Percentiles rank a stretch among this genome's conserved stretches.
Evolutionary conservation across 2,797 vertebrate species (phyloP).

Genomic region (Acanthurus tractus): DNA sequence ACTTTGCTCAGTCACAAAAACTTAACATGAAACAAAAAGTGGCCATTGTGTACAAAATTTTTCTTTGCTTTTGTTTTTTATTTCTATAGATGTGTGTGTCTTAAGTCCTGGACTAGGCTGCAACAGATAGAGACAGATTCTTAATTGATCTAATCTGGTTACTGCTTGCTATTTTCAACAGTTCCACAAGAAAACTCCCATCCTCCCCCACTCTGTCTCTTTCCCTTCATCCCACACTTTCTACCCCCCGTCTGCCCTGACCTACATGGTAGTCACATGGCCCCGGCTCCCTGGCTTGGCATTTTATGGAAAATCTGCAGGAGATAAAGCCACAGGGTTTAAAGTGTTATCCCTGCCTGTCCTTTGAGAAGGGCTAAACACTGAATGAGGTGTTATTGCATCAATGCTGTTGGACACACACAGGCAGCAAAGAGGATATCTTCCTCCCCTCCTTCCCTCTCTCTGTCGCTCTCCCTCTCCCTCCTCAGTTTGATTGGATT

Average conservation of each 20-base stretch:
- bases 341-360: conserved; percentile 85
- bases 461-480: conserved; percentile 49
- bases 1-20: conserved; percentile 48
- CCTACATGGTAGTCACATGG: conserved; percentile 90
- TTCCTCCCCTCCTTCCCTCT: conserved; percentile 58
- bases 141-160: conserved; percentile 88
- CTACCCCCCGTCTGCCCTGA: conserved; percentile 84
- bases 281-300: conserved; percentile 81
- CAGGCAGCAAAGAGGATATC: conserved; percentile 80
- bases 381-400: conserved; percentile 86
- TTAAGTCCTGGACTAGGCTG: conserved; percentile 52
- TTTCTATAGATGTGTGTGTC: conserved; percentile 15
- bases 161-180: conserved; percentile 87
- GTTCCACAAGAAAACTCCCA: conserved; percentile 78
- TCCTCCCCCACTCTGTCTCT: conserved; percentile 60
- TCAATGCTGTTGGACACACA: conserved; percentile 83
- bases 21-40: conserved; percentile 37
- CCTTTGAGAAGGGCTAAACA: conserved; percentile 85
- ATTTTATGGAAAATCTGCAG: conserved; percentile 89
- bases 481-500: conserved; percentile 84
- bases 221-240: conserved; percentile 71
- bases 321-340: conserved; percentile 87
- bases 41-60: conserved; percentile 4
- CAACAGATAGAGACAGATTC: conserved; percentile 77
- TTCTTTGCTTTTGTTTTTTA: conserved; percentile 15